Conservation (phyloP, 2,113 vertebrate species). For the Halichoeres trimaculatus region DNA sequence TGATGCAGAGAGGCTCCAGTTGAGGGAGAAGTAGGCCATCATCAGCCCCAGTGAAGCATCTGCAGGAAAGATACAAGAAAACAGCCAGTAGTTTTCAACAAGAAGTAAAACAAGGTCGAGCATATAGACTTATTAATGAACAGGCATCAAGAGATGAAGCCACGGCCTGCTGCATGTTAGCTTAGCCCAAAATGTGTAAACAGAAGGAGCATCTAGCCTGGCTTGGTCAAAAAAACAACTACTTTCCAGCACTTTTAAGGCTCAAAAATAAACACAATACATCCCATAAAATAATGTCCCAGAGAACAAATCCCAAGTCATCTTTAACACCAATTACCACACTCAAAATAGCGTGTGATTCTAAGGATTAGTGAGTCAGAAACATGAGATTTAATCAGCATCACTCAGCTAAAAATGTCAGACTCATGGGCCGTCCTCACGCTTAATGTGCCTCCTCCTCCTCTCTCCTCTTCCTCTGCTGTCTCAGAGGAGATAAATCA, state of each 20-base stretch:
- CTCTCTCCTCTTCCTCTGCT: constrained; percentile 14
- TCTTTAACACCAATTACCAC: too few species aligned
- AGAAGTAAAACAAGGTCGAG: too few species aligned
- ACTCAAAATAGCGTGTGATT: background rate
- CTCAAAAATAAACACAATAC: background rate
- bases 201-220: background rate
- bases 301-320: background rate
- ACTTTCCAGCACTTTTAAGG: background rate
- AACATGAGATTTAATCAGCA: background rate
- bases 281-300: background rate
- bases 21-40: constrained; percentile 61
- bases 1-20: constrained; percentile 58
- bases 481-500: constrained; percentile 54
- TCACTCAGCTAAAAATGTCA: background rate
- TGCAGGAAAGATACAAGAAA: background rate
- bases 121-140: too few species aligned
- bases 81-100: constrained; percentile 1
- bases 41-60: constrained; percentile 25
- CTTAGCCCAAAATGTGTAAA: constrained; percentile 6
- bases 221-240: background rate
- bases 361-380: background rate
- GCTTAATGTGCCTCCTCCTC: constrained; percentile 18
- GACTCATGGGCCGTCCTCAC: constrained; percentile 20
- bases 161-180: background rate
- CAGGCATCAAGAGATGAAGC: background rate